phyloP scores from a whole-genome alignment of 1,140 invertebrate genomes.

The Eumeta japonica region DNA sequence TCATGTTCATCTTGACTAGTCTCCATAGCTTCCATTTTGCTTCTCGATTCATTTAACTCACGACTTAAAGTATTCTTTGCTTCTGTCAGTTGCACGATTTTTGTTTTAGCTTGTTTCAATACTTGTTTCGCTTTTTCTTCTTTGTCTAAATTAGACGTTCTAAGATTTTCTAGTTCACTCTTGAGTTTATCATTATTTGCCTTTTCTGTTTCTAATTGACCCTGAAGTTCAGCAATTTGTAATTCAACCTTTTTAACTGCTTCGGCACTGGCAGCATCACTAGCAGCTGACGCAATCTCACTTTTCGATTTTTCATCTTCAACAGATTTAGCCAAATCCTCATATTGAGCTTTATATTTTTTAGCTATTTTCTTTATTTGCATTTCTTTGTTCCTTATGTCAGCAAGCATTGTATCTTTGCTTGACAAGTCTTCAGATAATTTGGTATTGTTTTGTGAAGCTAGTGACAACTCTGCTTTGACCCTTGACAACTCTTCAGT shows the following conservation, averaged over 20 bases:
- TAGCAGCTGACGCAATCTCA: constrained; percentile 47
- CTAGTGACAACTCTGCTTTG: constrained; percentile 54
- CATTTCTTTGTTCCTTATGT: constrained; percentile 74
- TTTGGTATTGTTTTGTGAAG: constrained; percentile 62
- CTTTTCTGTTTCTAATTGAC: constrained; percentile 59
- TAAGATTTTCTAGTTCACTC: constrained; percentile 70
- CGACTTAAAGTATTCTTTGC: constrained; percentile 62
- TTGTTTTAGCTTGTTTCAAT: constrained; percentile 69
- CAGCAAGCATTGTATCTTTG: constrained; percentile 69
- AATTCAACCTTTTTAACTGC: constrained; percentile 52
- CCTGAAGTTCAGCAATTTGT: constrained; percentile 64
- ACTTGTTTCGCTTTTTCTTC: constrained; percentile 73
- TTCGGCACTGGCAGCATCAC: constrained; percentile 35
- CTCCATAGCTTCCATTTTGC: constrained; percentile 55
- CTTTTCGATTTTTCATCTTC: constrained; percentile 64
- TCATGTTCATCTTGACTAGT: constrained; percentile 61
- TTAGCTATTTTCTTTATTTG: constrained; percentile 89
- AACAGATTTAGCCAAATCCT: constrained; percentile 66
- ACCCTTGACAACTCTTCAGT: constrained; percentile 61
- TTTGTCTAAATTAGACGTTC: constrained; percentile 63
- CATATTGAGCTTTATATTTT: constrained; percentile 86
- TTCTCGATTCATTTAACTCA: constrained; percentile 62
- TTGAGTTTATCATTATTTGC: constrained; percentile 66
- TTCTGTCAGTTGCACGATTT: constrained; percentile 69
- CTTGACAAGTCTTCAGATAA: constrained; percentile 68